A percentile compares a stretch with the other conserved stretches of the same genome.
Conservation (phyloP, 2,888 invertebrate species). For the Eutolmus rufibarbis region DNA sequence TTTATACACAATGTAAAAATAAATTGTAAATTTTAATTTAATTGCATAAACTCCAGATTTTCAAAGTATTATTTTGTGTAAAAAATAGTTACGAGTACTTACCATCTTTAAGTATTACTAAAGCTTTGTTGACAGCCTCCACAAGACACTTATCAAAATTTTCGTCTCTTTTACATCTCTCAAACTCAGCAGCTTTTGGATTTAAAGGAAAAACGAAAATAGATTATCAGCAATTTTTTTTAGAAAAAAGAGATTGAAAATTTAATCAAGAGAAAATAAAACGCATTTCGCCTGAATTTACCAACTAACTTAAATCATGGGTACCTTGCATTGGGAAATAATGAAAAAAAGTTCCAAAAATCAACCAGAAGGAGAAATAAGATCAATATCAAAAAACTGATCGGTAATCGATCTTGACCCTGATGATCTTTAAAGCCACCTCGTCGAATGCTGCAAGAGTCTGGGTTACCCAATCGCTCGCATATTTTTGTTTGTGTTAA, state of each 20-base stretch:
- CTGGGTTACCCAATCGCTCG: neutral
- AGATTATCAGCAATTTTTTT: conserved; percentile 36
- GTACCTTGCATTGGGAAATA: no score
- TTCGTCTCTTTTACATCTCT: conserved; percentile 66
- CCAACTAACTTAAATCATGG: no score
- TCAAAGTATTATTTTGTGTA: neutral
- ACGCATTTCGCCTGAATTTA: neutral
- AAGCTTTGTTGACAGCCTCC: conserved; percentile 66
- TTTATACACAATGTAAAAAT: neutral
- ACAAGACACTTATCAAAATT: conserved; percentile 69
- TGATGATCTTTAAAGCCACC: neutral
- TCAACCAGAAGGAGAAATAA: neutral
- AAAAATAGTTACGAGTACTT: conserved; percentile 48
- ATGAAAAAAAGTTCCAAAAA: conserved; percentile 33
- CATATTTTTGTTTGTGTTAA: neutral
- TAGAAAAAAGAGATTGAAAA: neutral
- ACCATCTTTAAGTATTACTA: conserved; percentile 68
- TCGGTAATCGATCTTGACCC: neutral
- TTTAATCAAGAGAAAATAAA: no score
- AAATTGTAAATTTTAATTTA: neutral
- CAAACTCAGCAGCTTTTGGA: conserved; percentile 67
- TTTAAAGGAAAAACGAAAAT: conserved; percentile 51
- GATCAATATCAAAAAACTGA: neutral
- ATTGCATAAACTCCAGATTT: no score
- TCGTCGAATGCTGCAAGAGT: neutral